Evolutionary conservation across 2,888 invertebrate genomes (phyloP).

Genomic region (Lepetodrilus schrolli): DNA sequence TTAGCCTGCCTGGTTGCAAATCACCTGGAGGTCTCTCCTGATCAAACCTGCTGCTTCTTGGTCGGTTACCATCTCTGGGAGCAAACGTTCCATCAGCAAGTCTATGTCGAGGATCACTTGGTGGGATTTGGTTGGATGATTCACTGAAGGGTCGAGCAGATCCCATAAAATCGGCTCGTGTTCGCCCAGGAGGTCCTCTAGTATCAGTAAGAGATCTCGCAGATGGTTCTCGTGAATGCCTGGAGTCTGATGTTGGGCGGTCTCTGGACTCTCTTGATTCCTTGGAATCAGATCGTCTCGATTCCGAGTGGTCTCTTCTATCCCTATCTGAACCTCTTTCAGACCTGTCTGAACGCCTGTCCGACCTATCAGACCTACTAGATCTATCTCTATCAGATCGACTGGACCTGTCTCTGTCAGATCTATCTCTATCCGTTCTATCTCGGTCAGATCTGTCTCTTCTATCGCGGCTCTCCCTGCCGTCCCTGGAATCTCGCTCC

Average conservation of each 20-base stretch:
- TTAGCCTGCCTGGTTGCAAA: conserved; percentile 1
- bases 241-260: neutral
- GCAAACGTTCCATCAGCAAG: conserved; percentile 2
- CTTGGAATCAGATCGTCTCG: conserved; percentile 23
- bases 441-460: conserved; percentile 3
- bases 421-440: conserved; percentile 46
- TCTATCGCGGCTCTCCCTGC: conserved; percentile 36
- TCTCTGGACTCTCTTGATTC: conserved; percentile 27
- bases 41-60: conserved; percentile 29
- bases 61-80: conserved; percentile 15
- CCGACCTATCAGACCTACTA: conserved; percentile 38
- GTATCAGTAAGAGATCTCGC: neutral
- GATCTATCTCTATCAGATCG: conserved; percentile 34
- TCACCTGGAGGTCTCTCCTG: conserved; percentile 3
- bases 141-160: neutral
- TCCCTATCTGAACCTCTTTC: conserved; percentile 45
- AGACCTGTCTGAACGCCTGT: conserved; percentile 35
- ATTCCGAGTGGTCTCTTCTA: conserved; percentile 34
- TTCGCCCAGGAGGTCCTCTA: conserved; percentile 3
- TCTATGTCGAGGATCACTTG: neutral
- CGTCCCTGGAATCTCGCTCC: conserved; percentile 28
- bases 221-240: too few relatives aligned
- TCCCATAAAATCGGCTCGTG: neutral
- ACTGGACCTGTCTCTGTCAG: conserved; percentile 49
- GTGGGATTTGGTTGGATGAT: neutral